Percentiles rank a stretch among this genome's conserved stretches.
These are phyloP conservation scores for Automeris io DNA, from an alignment of 2,888 invertebrate species.

Conservation along the genomic window DNA sequence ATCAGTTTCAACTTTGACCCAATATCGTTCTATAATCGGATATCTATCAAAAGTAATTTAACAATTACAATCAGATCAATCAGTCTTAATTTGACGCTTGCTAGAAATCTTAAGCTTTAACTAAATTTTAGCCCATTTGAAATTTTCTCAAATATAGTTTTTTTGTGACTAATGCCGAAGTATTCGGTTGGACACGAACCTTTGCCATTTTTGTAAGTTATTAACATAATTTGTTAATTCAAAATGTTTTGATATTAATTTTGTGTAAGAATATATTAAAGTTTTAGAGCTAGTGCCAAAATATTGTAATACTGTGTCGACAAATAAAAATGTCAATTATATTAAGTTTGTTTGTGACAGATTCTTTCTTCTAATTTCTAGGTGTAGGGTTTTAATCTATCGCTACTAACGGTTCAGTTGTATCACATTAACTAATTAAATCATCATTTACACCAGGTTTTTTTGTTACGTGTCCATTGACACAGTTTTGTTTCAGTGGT, in stretches of 20 bases:
- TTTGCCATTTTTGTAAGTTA: too few species aligned
- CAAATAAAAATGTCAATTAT: conserved; percentile 25
- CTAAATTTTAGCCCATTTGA: too few species aligned
- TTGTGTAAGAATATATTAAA: conserved; percentile 3
- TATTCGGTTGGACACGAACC: too few species aligned
- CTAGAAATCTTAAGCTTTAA: too few species aligned
- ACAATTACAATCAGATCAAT: too few species aligned
- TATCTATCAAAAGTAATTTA: too few species aligned
- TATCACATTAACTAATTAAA: conserved; percentile 43
- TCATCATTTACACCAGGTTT: conserved; percentile 31
- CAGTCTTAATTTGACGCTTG: too few species aligned
- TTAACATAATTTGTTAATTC: not conserved
- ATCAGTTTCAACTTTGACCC: too few species aligned
- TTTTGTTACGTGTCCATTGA: conserved; percentile 35
- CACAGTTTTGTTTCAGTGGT: conserved; percentile 1
- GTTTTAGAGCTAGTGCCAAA: conserved; percentile 31
- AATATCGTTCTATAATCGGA: too few species aligned
- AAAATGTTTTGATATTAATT: not conserved
- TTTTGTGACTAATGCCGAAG: too few species aligned
- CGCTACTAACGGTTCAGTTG: conserved; percentile 38
- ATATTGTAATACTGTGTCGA: conserved; percentile 20
- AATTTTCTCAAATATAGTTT: too few species aligned
- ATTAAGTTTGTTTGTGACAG: conserved; percentile 31
- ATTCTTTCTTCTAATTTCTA: conserved; percentile 20
- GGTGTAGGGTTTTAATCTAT: conserved; percentile 30